Base-by-base conservation (phyloP, 2,797 vertebrate genomes). In the Macropodus opercularis region DNA sequence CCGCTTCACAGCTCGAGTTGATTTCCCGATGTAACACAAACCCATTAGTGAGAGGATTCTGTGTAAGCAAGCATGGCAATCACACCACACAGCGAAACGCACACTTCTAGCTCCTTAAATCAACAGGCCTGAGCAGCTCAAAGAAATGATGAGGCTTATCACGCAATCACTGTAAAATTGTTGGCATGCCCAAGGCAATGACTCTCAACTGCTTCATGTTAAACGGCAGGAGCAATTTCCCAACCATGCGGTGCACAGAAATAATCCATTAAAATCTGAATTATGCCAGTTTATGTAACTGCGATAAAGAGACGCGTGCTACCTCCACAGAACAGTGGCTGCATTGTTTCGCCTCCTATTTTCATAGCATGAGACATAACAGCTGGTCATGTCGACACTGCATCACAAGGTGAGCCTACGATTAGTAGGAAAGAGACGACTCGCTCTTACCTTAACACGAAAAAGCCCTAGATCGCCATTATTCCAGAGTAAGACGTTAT, bases 1-100 rank as follows among this genome's bases (percentile, higher is more conserved):
- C 71, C 51, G 68, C 81, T 88, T 90, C 83, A 86, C 83, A 84
- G 84, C 83, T 76, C 74, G 50, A 81, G 71, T 77, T 90, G 85
- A 90, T 90, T 89, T 90, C 86, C 74, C 68, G 66, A 49, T 71
- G 85, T 84, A 89, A 89, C 82, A 70, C 84, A 89, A 87, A 85
- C 66, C 79, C 81, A 89, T 91, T 90, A 87, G 84, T 77, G 79
- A 70, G 55, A 69, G 50, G 40, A 80, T 84, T 83, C 68, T 70
- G 66, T 81, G 61, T 74, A 79, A 86, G 80, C 55, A 61, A 82
- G 72, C 75, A 68, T 71, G 50, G 73, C 70, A 67, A 83, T 79
- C 67, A 72, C 52, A 68, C 60, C 50, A 70, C 43, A 70, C 84
- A 75, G 55, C 60, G 79, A 76, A 72, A 77, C 71, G 75, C 29